Evolutionary conservation across 2,113 vertebrate species (phyloP).

Genomic region (Eptatretus burgeri): DNA sequence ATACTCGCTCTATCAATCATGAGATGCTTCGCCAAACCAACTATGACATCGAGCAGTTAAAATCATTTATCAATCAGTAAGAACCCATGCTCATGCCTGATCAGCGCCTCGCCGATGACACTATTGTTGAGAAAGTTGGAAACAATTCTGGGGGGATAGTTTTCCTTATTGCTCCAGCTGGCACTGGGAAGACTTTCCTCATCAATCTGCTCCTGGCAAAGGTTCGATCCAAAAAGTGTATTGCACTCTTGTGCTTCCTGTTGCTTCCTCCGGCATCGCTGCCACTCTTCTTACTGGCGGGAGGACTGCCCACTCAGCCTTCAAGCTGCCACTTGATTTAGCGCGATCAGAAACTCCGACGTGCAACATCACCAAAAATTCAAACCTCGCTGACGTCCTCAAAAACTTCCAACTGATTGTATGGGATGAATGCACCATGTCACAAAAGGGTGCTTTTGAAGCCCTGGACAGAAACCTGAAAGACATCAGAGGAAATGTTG

Average conservation of each 20-base stretch:
- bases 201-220: neutral
- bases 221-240: neutral
- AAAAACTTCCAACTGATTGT: neutral
- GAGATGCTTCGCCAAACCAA: no score
- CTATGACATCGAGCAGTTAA: no score
- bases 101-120: neutral
- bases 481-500: neutral
- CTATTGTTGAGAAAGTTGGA: neutral
- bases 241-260: neutral
- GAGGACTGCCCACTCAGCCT: neutral
- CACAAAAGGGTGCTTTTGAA: neutral
- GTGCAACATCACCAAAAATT: neutral
- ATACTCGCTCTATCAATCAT: no score
- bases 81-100: neutral
- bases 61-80: neutral
- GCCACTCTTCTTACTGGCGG: slow-evolving; percentile 2
- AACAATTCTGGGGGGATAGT: neutral
- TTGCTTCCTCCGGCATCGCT: neutral
- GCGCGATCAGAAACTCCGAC: neutral
- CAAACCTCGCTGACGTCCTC: neutral
- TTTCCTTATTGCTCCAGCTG: neutral
- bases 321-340: neutral
- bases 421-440: slow-evolving; percentile 5
- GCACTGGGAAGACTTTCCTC: neutral
- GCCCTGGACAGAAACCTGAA: neutral